A percentile compares a stretch with the other conserved stretches of the same genome.
Evolutionary conservation across 1,140 invertebrate genomes (phyloP).

Genomic region (Myzus persicae): DNA sequence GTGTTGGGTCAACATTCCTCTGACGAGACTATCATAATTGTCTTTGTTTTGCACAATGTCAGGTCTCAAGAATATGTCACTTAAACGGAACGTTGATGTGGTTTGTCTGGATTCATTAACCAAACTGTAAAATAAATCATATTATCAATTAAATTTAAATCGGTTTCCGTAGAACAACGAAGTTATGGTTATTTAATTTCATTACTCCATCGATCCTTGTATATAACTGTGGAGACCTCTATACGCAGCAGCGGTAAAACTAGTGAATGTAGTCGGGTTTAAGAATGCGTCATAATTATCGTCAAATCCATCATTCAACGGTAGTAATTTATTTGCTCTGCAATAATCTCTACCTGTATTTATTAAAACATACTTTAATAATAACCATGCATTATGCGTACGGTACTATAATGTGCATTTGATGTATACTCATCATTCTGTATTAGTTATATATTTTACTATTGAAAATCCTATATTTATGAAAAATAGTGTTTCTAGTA

Average conservation of each 20-base stretch:
- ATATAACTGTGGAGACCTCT: conserved; percentile 69
- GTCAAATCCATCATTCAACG: not conserved
- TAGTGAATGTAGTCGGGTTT: conserved; percentile 55
- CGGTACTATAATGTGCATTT: not conserved
- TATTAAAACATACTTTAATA: not conserved
- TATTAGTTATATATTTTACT: not conserved
- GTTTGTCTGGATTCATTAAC: conserved; percentile 45
- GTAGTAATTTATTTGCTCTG: conserved; percentile 16
- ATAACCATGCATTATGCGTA: not conserved
- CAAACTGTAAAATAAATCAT: conserved; percentile 47
- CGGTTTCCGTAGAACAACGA: not conserved
- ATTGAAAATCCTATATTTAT: not conserved
- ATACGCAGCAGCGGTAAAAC: conserved; percentile 65
- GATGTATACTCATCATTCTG: not conserved
- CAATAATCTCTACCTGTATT: conserved; percentile 35
- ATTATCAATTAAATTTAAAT: not conserved
- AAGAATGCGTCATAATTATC: conserved; percentile 9
- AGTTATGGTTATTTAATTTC: not conserved
- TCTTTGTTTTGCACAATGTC: conserved; percentile 53
- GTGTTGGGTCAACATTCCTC: conserved; percentile 76
- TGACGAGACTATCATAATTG: conserved; percentile 61
- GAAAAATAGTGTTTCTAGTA: not conserved
- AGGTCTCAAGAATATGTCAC: conserved; percentile 55
- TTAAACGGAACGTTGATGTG: conserved; percentile 44
- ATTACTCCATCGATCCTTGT: not conserved